Evolutionary conservation across 2,888 invertebrate genomes (phyloP), one percentile per base, ranked within the genome.

Genomic region (Boloria euphrosyne): DNA sequence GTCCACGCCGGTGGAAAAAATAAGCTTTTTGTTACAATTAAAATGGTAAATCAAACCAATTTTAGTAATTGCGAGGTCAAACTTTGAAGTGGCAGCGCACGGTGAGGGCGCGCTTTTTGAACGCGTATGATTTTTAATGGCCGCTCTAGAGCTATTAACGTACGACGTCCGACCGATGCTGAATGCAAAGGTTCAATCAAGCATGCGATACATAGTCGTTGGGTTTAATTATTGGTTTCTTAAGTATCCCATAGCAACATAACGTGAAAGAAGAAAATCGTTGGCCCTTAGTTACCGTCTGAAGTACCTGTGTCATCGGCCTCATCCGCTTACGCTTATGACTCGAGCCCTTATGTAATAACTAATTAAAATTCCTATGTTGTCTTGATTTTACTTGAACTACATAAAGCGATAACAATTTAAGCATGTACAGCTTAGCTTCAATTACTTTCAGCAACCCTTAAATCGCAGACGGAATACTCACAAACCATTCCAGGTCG

Each of bases 11-110:
- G 78, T 83, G 80, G 84, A 87, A 90, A 91, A 91, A 91, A 90
- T 89, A 90, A 88, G 89, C 89, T 91, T 92, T 91, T 90, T 90
- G 89, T 90, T 89, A 91, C 90, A 91, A 90, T 91, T 91, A 90
- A 91, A 91, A 91, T 90, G 90, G 89, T 90, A 91, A 90, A 91
- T 92, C 91, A 90, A 91, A 92, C 90, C 90, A 92, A 90, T 91
- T 92, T 90, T 89, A 88, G 89, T 90, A 90, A 91, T 90, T 91
- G 90, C 89, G 88, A 85, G 89, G 87, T 89, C 89, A 89, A 89
- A 89, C 87, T 90, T 89, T 87, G 81, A 82, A 90, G 86, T 84
- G 84, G 78, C 77, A 81, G 83, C 81, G 81, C 81, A 82, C 84
- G 80, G 76, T 78, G 78, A 80, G 74, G 80, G 78, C 78, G 79